These are phyloP conservation scores for Mantis religiosa DNA, from an alignment of 2,888 invertebrate genomes.

Conservation along the genomic window DNA sequence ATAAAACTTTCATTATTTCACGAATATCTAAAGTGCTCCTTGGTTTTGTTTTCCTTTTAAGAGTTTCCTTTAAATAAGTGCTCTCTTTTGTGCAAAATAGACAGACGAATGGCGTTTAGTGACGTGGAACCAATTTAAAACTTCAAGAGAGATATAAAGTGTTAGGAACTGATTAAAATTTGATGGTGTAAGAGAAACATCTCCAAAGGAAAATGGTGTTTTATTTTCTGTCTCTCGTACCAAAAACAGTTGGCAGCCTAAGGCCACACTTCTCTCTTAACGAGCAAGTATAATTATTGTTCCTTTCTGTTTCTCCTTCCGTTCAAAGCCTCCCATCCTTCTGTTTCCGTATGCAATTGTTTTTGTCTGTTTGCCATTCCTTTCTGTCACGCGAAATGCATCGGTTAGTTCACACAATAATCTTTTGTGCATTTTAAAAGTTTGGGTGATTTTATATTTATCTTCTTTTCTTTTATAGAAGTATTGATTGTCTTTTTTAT, in stretches of 20 bases:
- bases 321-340: neutral
- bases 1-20: neutral
- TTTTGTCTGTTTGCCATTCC: neutral
- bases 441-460: no score
- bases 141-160: neutral
- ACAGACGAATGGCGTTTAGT: neutral
- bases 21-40: neutral
- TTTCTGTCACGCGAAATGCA: neutral
- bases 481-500: no score
- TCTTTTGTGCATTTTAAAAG: neutral
- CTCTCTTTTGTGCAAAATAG: neutral
- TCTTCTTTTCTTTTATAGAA: no score
- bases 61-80: neutral
- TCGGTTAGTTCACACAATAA: neutral
- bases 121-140: neutral
- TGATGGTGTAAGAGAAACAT: neutral
- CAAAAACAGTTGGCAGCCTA: neutral
- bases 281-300: neutral
- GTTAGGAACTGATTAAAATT: neutral
- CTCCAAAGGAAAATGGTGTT: neutral
- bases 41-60: neutral
- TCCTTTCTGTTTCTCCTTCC: neutral
- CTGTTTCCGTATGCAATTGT: neutral
- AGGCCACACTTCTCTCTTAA: neutral
- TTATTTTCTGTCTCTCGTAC: neutral